These are phyloP conservation scores for Chionis minor DNA, from an alignment of 2,113 vertebrate genomes.

Conservation along the genomic window DNA sequence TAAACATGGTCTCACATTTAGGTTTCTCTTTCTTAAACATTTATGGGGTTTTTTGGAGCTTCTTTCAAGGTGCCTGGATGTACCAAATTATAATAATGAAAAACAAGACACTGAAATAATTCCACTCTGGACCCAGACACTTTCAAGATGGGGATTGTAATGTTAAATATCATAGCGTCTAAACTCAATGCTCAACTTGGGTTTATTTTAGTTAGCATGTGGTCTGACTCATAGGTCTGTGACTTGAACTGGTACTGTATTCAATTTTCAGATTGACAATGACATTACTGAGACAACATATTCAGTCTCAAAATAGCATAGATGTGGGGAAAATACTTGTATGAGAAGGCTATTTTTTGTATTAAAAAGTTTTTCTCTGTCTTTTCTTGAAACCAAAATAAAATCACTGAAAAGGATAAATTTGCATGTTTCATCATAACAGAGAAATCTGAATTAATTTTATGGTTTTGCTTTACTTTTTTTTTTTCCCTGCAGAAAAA, in stretches of 20 bases:
- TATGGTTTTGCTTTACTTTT: neutral
- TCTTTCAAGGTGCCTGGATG: neutral
- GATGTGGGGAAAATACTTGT: neutral
- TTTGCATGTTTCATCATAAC: neutral
- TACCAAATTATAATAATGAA: neutral
- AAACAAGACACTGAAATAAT: neutral
- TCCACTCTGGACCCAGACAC: neutral
- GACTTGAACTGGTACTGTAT: neutral
- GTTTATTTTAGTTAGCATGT: neutral
- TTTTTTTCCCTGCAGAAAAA: neutral
- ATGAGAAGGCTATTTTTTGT: neutral
- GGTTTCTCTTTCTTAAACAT: neutral
- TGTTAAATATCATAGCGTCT: neutral
- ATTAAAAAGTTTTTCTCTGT: neutral
- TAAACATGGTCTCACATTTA: neutral
- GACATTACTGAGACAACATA: neutral
- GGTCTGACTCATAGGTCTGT: neutral
- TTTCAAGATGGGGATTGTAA: neutral
- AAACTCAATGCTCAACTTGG: neutral
- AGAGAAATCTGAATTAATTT: neutral
- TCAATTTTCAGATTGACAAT: conserved; percentile 19
- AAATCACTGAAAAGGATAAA: neutral
- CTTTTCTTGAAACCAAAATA: neutral
- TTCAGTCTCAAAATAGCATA: neutral
- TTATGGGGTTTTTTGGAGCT: accelerated